phyloP scores from a whole-genome alignment of 1,140 invertebrate species.

The Drosophila setifemur region DNA sequence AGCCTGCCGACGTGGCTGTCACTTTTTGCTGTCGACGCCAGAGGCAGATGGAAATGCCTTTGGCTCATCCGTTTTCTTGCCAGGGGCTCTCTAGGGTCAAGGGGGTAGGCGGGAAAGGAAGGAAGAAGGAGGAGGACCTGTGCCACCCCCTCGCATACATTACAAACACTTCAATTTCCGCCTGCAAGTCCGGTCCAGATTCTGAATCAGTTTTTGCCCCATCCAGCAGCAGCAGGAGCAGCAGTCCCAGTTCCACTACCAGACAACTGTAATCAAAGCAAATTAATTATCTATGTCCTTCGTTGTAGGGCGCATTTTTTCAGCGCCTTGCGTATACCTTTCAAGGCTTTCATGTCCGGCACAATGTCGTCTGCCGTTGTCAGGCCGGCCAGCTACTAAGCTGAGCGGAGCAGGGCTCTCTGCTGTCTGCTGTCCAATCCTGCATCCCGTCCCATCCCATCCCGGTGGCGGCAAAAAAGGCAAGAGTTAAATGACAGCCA shows the following conservation, averaged over 20 bases:
- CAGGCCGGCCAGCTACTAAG: no score
- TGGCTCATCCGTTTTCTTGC: constrained; percentile 25
- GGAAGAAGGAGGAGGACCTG: not conserved
- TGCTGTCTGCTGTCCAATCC: no score
- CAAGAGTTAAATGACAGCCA: constrained; percentile 49
- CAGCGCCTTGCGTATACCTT: constrained; percentile 12
- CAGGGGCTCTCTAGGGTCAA: not conserved
- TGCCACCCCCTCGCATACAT: constrained; percentile 42
- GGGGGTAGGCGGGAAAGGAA: not conserved
- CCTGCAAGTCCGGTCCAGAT: constrained; percentile 33
- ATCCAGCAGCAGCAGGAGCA: not conserved
- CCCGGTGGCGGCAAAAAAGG: constrained; percentile 21
- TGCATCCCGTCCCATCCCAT: no score
- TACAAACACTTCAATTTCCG: constrained; percentile 76
- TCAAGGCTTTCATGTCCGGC: constrained; percentile 22
- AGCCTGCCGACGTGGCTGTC: constrained; percentile 26
- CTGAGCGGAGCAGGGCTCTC: no score
- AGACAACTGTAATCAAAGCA: constrained; percentile 73
- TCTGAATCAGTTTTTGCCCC: constrained; percentile 14
- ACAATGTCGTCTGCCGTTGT: constrained; percentile 35
- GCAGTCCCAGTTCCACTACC: constrained; percentile 2
- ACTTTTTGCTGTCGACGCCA: constrained; percentile 52
- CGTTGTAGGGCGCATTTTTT: constrained; percentile 24
- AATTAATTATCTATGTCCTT: constrained; percentile 69
- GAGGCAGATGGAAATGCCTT: constrained; percentile 38